Evolutionary conservation across 2,888 invertebrate genomes (phyloP), one percentile per base, ranked within the genome.

Genomic region (Leistus spinibarbis): DNA sequence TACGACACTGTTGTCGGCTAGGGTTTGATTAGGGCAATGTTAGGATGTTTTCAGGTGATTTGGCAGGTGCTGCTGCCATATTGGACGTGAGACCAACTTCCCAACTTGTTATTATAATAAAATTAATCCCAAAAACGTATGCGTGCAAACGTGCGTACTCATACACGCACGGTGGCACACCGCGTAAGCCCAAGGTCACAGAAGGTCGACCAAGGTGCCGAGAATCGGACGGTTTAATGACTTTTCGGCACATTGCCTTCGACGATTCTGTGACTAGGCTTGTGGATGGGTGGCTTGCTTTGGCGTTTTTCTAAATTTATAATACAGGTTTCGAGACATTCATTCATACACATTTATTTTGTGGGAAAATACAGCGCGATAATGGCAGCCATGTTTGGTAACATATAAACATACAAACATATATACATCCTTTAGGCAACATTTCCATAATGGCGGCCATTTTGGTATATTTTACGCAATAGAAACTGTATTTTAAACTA

Each of bases 41-140:
- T 74, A 74, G 74, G 74, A 68, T 74, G 74, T 74, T 74, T 74
- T 74, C 74, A 74, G 74, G 16, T 23, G 65, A 13, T 74, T 68
- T 67, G 53, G n/a, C 63, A 62, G 68, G 68, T 68, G 56, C 56
- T 16, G 53, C 16, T 20, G 20, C 64, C 64, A 23, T 13, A 57
- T 57, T 57, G 57, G 19, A 20, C 16, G 57, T 17, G 20, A n/a
- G n/a, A 3, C 16, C 20, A 17, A 57, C 57, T 7, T 19, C 57
- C n/a, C 16, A 4, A 53, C 54, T 53, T 9, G 9, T 53, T 57
- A 57, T 19, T 10, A 40, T 40, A 40, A 3, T 40, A 40, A 40
- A n/a, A 40, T 40, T 40, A 40, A 40, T 40, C 40, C 13, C 13
- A 56, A 2, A 19, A 1, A 3, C 60, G 19, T 22, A 60, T 60